Percentiles rank a stretch among this genome's conserved stretches.
These are phyloP conservation scores for Molanna angustata DNA, from an alignment of 2,888 invertebrate species.

Conservation along the genomic window DNA sequence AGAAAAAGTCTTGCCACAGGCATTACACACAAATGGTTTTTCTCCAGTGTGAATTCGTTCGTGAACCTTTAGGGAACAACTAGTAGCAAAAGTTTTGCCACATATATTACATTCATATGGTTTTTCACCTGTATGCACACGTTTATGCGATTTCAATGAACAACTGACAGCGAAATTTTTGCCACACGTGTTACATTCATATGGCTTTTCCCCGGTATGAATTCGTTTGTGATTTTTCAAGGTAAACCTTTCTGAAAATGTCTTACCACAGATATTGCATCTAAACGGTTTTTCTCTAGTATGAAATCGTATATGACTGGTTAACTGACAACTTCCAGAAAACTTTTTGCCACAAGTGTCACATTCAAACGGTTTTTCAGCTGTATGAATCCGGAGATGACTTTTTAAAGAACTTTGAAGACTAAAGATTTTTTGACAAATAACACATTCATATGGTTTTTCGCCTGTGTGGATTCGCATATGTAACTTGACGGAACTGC, in stretches of 20 bases:
- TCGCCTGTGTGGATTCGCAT: not conserved
- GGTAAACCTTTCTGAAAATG: not conserved
- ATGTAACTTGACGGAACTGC: no score
- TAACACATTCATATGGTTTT: constrained; percentile 1
- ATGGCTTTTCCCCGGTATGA: not conserved
- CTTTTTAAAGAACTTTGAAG: not conserved
- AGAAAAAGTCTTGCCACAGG: not conserved
- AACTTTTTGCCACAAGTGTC: not conserved
- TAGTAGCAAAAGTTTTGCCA: not conserved
- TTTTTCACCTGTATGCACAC: not conserved
- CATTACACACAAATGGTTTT: not conserved
- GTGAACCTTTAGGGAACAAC: not conserved
- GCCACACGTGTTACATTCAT: not conserved
- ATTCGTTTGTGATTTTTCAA: not conserved
- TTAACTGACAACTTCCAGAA: not conserved
- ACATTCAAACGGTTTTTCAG: constrained; percentile 1
- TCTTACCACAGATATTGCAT: not conserved
- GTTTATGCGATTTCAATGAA: not conserved
- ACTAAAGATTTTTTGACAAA: not conserved
- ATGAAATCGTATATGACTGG: not conserved
- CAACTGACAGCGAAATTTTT: not conserved
- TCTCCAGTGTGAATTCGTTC: not conserved
- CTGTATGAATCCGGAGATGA: not conserved
- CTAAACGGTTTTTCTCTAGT: not conserved
- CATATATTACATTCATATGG: constrained; percentile 1